Base-by-base conservation (phyloP, 2,797 vertebrate species). In the Gastrophryne carolinensis region DNA sequence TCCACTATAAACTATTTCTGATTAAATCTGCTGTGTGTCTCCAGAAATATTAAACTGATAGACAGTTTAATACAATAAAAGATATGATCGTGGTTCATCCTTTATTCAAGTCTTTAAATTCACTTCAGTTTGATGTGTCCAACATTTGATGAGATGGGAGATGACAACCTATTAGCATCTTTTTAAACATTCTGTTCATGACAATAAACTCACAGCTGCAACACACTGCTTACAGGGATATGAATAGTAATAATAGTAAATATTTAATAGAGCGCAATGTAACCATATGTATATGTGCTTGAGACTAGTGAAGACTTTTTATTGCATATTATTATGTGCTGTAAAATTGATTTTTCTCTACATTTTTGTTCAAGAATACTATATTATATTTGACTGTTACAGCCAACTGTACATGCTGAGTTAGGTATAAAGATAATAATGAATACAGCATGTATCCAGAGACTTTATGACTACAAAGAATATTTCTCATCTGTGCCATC, bases 41-140 rank as follows among this genome's bases (percentile, higher is more conserved):
- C 50, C 27, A 65, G 26, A 47, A 66, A 73, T 32, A 73, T 32
- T 30, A 44, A 73, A 29, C 17, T 66, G 61, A 66, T 56, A 57
- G 26, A 58, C 53, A 41, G 24, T 54, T 73, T 47, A 65, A 49
- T 34, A 53, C 60, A 73, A 37, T 54, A 37, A 35, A 30, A 54
- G 49, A 64, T 44, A 54, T 41, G 30, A 54, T 73, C 17, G 15
- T 23, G 19, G 13, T 32, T 30, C 63, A 19, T 66, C 19, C 9
- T 65, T 65, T 65, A 50, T 17, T 19, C 26, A 17, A 32, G 44
- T 47, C 44, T 47, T 47, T 47, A 47, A 47, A 47, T 47, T 47
- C 44, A 47, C 21, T 47, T 47, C 44, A 21, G 44, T 9, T 47
- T 6, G 17, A 47, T 47, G 17, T 47, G 44, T 47, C 44, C 44